Evolutionary conservation across 2,888 invertebrate species (phyloP).

Genomic region (Agrotis ipsilon): DNA sequence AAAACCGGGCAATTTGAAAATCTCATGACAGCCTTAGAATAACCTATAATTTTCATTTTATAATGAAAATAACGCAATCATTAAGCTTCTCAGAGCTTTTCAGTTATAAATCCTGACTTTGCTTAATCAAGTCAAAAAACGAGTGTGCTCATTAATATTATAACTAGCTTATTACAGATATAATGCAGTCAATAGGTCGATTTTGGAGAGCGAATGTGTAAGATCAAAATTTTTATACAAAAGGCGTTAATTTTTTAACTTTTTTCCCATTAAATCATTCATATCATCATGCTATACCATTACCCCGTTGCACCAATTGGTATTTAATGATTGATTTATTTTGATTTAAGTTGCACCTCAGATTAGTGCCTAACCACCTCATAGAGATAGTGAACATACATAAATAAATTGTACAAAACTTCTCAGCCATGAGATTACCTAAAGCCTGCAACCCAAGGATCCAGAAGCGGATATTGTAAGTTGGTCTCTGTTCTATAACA

Average conservation of each 20-base stretch:
- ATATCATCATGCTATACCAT: constrained; percentile 44
- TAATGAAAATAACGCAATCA: neutral
- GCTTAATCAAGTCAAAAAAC: constrained; percentile 3
- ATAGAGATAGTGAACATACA: constrained; percentile 13
- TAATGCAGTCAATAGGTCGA: constrained; percentile 71
- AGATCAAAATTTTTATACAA: constrained; percentile 57
- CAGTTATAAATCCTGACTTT: neutral
- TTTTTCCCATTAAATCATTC: constrained; percentile 30
- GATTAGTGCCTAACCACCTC: constrained; percentile 33
- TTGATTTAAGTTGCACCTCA: constrained; percentile 45
- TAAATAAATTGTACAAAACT: constrained; percentile 17
- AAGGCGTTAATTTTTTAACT: constrained; percentile 3
- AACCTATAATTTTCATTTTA: neutral
- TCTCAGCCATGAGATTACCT: constrained; percentile 75
- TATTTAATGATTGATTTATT: constrained; percentile 25
- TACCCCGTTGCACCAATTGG: constrained; percentile 31
- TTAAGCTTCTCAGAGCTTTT: neutral
- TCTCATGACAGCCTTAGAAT: neutral
- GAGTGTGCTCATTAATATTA: neutral
- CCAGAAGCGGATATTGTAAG: constrained; percentile 79
- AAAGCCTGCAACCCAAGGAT: constrained; percentile 76
- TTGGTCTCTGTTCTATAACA: constrained; percentile 45
- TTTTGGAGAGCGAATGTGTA: constrained; percentile 86
- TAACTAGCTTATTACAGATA: neutral
- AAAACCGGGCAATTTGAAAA: neutral